Evolutionary conservation across 2,113 vertebrate species (phyloP), one percentile per base, ranked within the genome.

Genomic region (Cyanistes caeruleus): DNA sequence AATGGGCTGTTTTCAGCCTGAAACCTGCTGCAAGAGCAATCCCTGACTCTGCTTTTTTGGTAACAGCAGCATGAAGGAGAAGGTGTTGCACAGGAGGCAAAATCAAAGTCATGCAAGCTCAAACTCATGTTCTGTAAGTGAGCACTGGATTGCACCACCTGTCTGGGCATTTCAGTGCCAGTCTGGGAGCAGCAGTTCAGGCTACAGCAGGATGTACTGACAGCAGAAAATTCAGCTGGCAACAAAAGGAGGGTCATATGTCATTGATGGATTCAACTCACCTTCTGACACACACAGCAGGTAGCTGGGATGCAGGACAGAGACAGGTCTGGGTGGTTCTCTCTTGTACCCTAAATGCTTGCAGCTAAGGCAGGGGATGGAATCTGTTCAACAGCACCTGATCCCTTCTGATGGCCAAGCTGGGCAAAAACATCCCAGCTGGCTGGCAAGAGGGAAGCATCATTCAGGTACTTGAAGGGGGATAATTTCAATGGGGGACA

Each of bases 71-170:
- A 5, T 11, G 27, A 83, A 89, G 60, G 60, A 90, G 67, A 91
- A n/a, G 41, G 23, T 15, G 23, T 11, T 30, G 39, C 51, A 55
- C 3, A 3, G 70, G 35, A 91, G 14, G 19, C 58, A 62, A 35
- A 78, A 35, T 44, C 65, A 19, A 73, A 89, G 74, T 33, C 70
- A 58, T 7, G 10, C 41, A 59, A 76, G 39, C 33, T 91, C 63
- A 44, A 82, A 63, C 31, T n/a, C 27, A 3, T 0, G 0, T 23
- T 33, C 53, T 8, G 2, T 11, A 17, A 49, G 33, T 0, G 0
- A 59, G 41, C 0, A 0, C 4, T 51, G 68, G 37, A 25, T 37
- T 43, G 30, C 30, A 23, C 5, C 7, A 0, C 58, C 69, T 85
- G 69, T 27, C n/a, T 25, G 52, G 39, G 43, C 25, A 76, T 62